A percentile compares a stretch with the other conserved stretches of the same genome.
These are phyloP conservation scores for Pimephales promelas DNA, from an alignment of 2,113 vertebrate genomes.

Conservation along the genomic window DNA sequence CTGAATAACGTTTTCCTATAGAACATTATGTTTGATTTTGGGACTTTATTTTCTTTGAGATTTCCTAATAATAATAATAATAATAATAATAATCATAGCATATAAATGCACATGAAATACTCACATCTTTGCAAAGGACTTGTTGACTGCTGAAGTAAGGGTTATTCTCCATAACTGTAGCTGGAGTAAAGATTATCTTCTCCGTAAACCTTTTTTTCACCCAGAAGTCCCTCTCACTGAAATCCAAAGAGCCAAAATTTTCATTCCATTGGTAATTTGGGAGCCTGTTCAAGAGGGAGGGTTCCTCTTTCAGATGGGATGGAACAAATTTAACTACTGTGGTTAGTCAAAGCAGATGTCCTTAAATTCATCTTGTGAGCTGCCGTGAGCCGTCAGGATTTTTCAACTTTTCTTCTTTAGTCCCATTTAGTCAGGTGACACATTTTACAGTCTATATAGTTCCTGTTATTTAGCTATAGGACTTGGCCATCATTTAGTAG, in stretches of 20 bases:
- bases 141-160: constrained; percentile 73
- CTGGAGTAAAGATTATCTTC: constrained; percentile 58
- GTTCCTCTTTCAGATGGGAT: constrained; percentile 68
- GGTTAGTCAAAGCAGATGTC: constrained; percentile 71
- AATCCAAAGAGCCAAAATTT: constrained; percentile 59
- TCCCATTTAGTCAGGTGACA: not conserved
- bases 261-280: constrained; percentile 71
- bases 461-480: constrained; percentile 21
- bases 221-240: constrained; percentile 58
- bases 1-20: not conserved
- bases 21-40: not conserved
- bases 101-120: constrained; percentile 52
- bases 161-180: constrained; percentile 73
- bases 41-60: not conserved
- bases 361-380: constrained; percentile 27
- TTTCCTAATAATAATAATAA: no score
- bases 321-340: constrained; percentile 72
- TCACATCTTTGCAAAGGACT: constrained; percentile 79
- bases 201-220: constrained; percentile 55
- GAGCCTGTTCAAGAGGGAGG: constrained; percentile 72
- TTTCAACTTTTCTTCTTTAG: not conserved
- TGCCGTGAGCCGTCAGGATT: not conserved
- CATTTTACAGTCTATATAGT: constrained; percentile 2
- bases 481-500: constrained; percentile 18
- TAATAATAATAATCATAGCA: no score